phyloP scores from a whole-genome alignment of 2,113 vertebrate species.

The Phocoena phocoena region DNA sequence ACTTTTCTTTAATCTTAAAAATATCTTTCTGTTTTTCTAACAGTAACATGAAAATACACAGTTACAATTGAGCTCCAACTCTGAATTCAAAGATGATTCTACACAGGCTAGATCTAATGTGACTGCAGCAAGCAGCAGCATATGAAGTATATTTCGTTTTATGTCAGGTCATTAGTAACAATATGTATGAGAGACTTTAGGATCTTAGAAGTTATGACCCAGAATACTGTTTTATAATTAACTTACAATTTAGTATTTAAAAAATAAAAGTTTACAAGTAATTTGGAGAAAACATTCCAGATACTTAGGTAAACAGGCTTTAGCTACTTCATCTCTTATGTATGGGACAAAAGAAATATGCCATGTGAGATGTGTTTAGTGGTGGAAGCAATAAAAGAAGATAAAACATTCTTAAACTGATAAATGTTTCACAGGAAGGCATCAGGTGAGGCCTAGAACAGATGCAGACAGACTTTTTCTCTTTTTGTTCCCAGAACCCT shows the following conservation, averaged over 20 bases:
- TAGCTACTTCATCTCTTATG: neutral
- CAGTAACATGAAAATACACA: neutral
- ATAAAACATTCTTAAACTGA: neutral
- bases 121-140: neutral
- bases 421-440: neutral
- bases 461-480: neutral
- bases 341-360: neutral
- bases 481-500: neutral
- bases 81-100: neutral
- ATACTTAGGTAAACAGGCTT: neutral
- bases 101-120: neutral
- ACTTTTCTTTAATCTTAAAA: conserved; percentile 18
- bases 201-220: neutral
- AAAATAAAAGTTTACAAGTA: neutral
- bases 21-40: neutral
- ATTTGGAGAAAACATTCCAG: conserved; percentile 8
- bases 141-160: neutral
- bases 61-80: neutral
- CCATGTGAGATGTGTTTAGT: neutral
- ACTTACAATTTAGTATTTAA: neutral
- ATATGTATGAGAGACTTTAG: neutral
- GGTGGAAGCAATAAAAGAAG: conserved; percentile 12
- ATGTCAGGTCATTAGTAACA: neutral
- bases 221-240: neutral
- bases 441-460: neutral